Evolutionary conservation across 2,888 invertebrate species (phyloP).

Genomic region (Zhuqinia jingwanae): DNA sequence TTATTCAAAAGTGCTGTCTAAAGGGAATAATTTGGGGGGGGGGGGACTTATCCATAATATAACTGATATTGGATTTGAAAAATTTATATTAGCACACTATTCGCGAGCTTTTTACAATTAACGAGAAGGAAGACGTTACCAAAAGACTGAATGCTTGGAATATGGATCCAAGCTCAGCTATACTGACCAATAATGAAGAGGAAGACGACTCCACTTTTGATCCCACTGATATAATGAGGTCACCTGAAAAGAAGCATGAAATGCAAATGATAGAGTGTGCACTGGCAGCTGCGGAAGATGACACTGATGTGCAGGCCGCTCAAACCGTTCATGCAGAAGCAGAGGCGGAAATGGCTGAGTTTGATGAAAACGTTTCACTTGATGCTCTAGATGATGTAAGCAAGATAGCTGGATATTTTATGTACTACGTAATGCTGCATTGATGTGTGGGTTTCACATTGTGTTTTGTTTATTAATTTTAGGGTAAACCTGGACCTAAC

Average conservation of each 20-base stretch:
- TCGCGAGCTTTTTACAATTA: slow-evolving; percentile 34
- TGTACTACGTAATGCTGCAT: no score
- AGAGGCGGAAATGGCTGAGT: slow-evolving; percentile 82
- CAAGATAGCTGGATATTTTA: no score
- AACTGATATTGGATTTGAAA: no score
- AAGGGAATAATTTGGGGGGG: no score
- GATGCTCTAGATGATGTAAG: no score
- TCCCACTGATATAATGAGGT: slow-evolving; percentile 55
- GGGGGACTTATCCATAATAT: no score
- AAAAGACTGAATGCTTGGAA: slow-evolving; percentile 42
- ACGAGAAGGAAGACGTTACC: slow-evolving; percentile 34
- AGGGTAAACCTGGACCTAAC: neutral
- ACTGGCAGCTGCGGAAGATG: slow-evolving; percentile 96
- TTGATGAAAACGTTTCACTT: neutral
- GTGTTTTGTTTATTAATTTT: neutral
- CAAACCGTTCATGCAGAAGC: slow-evolving; percentile 95
- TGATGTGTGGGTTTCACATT: no score
- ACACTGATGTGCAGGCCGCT: slow-evolving; percentile 91
- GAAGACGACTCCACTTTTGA: no score
- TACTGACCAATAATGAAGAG: neutral
- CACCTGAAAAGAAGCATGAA: slow-evolving; percentile 55
- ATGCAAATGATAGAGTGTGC: slow-evolving; percentile 85
- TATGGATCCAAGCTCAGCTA: neutral
- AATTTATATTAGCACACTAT: slow-evolving; percentile 36
- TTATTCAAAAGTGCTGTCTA: neutral